phyloP scores from a whole-genome alignment of 2,797 vertebrate species.

The Sebastes steindachneri region DNA sequence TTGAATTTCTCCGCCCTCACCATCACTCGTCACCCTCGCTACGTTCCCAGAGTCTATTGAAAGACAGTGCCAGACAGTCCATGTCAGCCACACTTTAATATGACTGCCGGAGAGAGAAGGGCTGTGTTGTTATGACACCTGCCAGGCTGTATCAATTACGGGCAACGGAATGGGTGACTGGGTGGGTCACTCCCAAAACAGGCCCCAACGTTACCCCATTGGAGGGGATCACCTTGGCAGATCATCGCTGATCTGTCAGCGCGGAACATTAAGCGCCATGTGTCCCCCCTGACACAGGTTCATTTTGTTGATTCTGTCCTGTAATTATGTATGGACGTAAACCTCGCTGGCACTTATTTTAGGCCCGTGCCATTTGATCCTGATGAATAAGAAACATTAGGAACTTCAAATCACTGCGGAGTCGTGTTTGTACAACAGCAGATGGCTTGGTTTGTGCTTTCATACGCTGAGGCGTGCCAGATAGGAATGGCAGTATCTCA shows the following conservation, averaged over 20 bases:
- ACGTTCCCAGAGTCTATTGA: slow-evolving; percentile 30
- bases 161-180: slow-evolving; percentile 33
- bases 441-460: slow-evolving; percentile 36
- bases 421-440: not conserved
- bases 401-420: not conserved
- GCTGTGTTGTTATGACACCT: slow-evolving; percentile 72
- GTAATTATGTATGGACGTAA: not conserved
- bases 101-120: slow-evolving; percentile 20
- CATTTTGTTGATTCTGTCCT: slow-evolving; percentile 3
- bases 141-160: slow-evolving; percentile 62
- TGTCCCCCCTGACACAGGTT: not conserved
- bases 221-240: slow-evolving; percentile 39
- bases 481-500: slow-evolving; percentile 47
- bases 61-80: slow-evolving; percentile 33
- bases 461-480: slow-evolving; percentile 18
- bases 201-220: not conserved
- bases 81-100: slow-evolving; percentile 43
- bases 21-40: slow-evolving; percentile 5
- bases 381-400: slow-evolving; percentile 9
- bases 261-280: not conserved
- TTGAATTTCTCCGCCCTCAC: slow-evolving; percentile 8
- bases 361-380: not conserved
- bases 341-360: slow-evolving; percentile 5
- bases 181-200: slow-evolving; percentile 46
- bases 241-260: slow-evolving; percentile 7